phyloP scores from a whole-genome alignment of 2,113 vertebrate species.

The Girardinichthys multiradiatus region DNA sequence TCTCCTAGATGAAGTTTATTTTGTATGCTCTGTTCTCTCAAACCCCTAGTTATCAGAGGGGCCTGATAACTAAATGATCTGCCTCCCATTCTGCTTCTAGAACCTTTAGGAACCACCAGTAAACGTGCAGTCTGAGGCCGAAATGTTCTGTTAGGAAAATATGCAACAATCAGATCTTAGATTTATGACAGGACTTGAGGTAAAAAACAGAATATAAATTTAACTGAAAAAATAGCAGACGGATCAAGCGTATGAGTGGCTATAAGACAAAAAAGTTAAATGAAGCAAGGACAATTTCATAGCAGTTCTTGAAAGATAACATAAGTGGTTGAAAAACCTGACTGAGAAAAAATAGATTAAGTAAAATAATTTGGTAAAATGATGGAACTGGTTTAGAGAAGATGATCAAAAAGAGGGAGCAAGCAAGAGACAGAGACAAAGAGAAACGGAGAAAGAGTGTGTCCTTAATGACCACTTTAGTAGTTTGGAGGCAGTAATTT shows the following conservation, averaged over 20 bases:
- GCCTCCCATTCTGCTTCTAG: no score
- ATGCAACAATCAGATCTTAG: no score
- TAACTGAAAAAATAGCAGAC: background rate
- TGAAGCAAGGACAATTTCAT: conserved; percentile 9
- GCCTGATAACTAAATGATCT: no score
- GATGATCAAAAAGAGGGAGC: conserved; percentile 43
- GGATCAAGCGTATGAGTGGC: conserved; percentile 1
- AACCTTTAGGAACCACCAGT: no score
- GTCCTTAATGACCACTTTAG: conserved; percentile 85
- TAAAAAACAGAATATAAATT: background rate
- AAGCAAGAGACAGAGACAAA: conserved; percentile 40
- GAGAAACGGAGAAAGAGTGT: conserved; percentile 53
- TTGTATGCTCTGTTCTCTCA: no score
- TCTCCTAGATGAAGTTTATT: no score
- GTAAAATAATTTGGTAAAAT: conserved; percentile 66
- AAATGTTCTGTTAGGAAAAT: no score
- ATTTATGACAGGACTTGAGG: no score
- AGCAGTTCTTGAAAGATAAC: conserved; percentile 4
- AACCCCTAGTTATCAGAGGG: no score
- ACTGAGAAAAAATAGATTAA: conserved; percentile 44
- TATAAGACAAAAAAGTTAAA: conserved; percentile 13
- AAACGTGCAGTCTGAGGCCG: no score
- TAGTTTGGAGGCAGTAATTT: conserved; percentile 80
- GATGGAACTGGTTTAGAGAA: conserved; percentile 35
- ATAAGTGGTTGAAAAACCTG: conserved; percentile 28